A percentile compares a stretch with the other conserved stretches of the same genome.
Conservation (phyloP, 2,797 vertebrate genomes). For the Parauchenoglanis punctatus region DNA sequence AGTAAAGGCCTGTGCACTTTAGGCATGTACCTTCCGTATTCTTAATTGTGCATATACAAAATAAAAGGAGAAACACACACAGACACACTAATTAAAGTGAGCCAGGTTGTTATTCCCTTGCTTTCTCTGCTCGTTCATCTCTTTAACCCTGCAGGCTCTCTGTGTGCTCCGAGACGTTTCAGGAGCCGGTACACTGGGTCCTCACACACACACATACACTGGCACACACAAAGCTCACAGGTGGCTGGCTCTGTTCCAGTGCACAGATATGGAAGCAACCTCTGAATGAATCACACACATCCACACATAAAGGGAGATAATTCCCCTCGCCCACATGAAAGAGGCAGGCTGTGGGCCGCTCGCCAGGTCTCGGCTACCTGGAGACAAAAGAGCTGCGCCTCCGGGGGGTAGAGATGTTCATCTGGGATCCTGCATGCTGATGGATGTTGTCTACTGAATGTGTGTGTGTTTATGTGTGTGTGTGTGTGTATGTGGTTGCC, state of each 20-base stretch:
- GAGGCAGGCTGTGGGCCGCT: slow-evolving; percentile 70
- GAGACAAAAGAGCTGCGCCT: slow-evolving; percentile 81
- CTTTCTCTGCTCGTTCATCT: slow-evolving; percentile 58
- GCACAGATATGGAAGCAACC: slow-evolving; percentile 69
- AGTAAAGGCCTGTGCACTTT: slow-evolving; percentile 64
- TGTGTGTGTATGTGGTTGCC: slow-evolving; percentile 57
- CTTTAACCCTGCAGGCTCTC: slow-evolving; percentile 54
- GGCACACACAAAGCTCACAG: slow-evolving; percentile 59
- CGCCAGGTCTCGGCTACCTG: slow-evolving; percentile 76
- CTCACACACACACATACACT: slow-evolving; percentile 19
- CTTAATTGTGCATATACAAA: slow-evolving; percentile 73
- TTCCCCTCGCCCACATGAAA: slow-evolving; percentile 86
- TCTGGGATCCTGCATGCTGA: slow-evolving; percentile 79
- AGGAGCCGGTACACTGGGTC: slow-evolving; percentile 57
- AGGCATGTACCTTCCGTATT: slow-evolving; percentile 71
- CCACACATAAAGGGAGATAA: slow-evolving; percentile 63
- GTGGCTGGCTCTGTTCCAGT: slow-evolving; percentile 69
- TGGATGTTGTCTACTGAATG: slow-evolving; percentile 72
- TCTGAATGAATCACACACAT: slow-evolving; percentile 68
- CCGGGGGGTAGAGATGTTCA: slow-evolving; percentile 73
- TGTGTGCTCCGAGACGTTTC: slow-evolving; percentile 60
- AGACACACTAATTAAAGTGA: slow-evolving; percentile 67
- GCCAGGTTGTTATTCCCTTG: slow-evolving; percentile 61
- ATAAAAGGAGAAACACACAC: slow-evolving; percentile 58
- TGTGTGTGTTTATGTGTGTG: slow-evolving; percentile 52